Conservation (phyloP, 2,888 invertebrate genomes). For the Tortrix viridana region DNA sequence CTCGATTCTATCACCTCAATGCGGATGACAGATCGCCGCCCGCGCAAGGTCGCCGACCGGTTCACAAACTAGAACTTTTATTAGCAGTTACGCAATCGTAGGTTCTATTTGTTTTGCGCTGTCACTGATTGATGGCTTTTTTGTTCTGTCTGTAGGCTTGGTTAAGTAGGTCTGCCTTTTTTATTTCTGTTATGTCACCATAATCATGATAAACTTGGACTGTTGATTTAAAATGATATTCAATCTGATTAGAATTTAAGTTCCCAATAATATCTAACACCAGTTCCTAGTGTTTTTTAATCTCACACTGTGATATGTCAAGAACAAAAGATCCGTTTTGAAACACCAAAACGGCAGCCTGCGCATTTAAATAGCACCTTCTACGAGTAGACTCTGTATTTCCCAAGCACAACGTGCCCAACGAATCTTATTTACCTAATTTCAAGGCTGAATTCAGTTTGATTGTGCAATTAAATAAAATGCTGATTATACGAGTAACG, state of each 20-base stretch:
- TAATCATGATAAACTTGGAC: conserved; percentile 21
- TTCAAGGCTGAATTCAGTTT: conserved; percentile 42
- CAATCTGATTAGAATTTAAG: no score
- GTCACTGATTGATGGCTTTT: conserved; percentile 16
- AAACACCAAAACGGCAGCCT: not conserved
- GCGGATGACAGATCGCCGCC: conserved; percentile 63
- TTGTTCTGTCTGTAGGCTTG: conserved; percentile 23
- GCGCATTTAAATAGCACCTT: not conserved
- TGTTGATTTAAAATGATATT: not conserved
- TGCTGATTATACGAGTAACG: conserved; percentile 11
- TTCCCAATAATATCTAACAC: no score
- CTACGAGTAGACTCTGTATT: conserved; percentile 16
- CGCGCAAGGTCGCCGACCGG: conserved; percentile 69
- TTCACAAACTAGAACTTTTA: conserved; percentile 61
- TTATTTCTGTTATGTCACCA: conserved; percentile 32
- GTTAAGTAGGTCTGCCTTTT: conserved; percentile 24
- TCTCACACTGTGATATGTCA: not conserved
- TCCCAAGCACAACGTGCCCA: conserved; percentile 20
- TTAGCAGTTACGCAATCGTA: conserved; percentile 40
- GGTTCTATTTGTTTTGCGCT: conserved; percentile 30
- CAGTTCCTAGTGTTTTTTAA: no score
- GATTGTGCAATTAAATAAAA: conserved; percentile 31
- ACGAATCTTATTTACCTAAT: conserved; percentile 40
- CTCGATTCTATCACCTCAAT: conserved; percentile 49
- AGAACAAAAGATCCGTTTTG: not conserved